Conservation (phyloP, 1,140 invertebrate genomes). For the Tetragnatha versicolor region DNA sequence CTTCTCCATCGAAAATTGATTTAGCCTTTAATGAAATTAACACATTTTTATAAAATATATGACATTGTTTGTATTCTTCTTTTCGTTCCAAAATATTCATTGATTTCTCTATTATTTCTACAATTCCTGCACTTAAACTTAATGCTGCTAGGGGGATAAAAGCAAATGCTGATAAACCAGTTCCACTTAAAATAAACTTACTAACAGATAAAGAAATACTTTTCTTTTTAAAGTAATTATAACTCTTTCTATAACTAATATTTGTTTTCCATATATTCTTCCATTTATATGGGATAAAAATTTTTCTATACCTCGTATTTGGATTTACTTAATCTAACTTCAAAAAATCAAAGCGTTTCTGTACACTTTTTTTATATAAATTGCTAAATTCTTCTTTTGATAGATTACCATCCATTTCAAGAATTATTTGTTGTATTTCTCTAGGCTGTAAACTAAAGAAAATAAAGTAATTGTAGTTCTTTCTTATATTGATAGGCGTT, state of each 20-base stretch:
- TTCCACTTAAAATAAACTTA: neutral
- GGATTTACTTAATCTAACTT: conserved; percentile 19
- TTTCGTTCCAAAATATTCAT: neutral
- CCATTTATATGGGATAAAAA: neutral
- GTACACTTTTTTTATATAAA: conserved; percentile 11
- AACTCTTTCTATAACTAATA: neutral
- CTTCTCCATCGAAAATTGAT: neutral
- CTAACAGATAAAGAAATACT: no score
- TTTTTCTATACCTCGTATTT: neutral
- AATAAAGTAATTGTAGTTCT: neutral
- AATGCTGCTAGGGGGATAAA: neutral
- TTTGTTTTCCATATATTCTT: neutral
- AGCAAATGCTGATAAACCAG: neutral
- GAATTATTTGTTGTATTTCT: conserved; percentile 12
- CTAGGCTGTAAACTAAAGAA: neutral
- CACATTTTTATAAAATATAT: neutral
- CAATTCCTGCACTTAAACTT: neutral
- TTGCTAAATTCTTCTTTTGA: neutral
- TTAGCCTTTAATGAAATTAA: neutral
- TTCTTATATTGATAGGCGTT: conserved; percentile 1
- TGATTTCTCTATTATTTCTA: neutral
- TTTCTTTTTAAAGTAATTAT: neutral
- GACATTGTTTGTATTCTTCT: neutral
- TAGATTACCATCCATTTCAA: neutral
- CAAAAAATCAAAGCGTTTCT: neutral